These are phyloP conservation scores for Gisinianus flammeolus DNA, from an alignment of 2,888 invertebrate genomes.

Conservation along the genomic window DNA sequence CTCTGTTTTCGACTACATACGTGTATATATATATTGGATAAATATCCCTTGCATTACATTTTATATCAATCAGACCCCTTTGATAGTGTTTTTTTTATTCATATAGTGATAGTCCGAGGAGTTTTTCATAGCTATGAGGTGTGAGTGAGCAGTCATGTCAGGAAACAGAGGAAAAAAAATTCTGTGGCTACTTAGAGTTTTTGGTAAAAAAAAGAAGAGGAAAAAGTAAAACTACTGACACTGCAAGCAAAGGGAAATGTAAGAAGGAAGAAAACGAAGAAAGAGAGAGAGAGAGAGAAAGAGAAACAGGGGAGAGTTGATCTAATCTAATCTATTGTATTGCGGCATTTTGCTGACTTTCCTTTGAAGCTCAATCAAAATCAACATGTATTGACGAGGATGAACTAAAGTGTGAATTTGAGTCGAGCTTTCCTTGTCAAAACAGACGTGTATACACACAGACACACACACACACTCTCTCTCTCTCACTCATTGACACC, in stretches of 20 bases:
- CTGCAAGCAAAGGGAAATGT: not conserved
- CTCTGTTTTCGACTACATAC: too few relatives aligned
- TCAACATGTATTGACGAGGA: constrained; percentile 44
- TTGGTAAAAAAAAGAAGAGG: not conserved
- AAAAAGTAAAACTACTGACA: constrained; percentile 14
- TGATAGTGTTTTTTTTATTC: too few relatives aligned
- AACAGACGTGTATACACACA: constrained; percentile 10
- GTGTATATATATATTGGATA: too few relatives aligned
- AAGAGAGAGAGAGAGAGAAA: not conserved
- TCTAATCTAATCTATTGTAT: constrained; percentile 37
- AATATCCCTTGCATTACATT: too few relatives aligned
- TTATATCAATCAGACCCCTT: too few relatives aligned
- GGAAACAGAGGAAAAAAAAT: constrained; percentile 4
- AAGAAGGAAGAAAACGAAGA: constrained; percentile 15
- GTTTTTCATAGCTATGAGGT: too few relatives aligned
- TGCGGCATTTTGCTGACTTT: constrained; percentile 36
- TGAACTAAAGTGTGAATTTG: constrained; percentile 35
- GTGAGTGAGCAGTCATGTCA: too few relatives aligned
- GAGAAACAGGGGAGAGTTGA: constrained; percentile 21
- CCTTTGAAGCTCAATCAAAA: constrained; percentile 47
- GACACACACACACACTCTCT: not conserved
- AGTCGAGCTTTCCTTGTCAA: constrained; percentile 32
- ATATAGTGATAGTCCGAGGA: too few relatives aligned
- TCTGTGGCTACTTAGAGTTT: constrained; percentile 9
- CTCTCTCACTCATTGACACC: not conserved